Evolutionary conservation across 2,113 vertebrate species (phyloP).

Genomic region (Rousettus leschenaultii): DNA sequence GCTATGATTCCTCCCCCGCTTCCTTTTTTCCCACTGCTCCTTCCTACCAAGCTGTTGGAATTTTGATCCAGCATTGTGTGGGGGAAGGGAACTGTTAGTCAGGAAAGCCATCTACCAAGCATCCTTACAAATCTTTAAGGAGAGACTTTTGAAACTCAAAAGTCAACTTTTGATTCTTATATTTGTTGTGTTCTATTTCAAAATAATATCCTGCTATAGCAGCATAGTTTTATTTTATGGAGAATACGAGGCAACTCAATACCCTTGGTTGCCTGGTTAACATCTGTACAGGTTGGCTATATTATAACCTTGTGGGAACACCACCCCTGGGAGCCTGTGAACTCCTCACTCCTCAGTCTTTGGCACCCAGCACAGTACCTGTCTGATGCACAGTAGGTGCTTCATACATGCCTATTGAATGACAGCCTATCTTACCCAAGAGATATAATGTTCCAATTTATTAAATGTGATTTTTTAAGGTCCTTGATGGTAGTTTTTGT

Average conservation of each 20-base stretch:
- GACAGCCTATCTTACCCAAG: neutral
- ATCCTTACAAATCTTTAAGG: neutral
- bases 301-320: neutral
- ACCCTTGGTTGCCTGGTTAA: neutral
- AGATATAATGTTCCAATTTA: neutral
- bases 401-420: neutral
- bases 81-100: neutral
- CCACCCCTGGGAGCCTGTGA: neutral
- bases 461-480: conserved; percentile 6
- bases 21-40: neutral
- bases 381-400: neutral
- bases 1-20: neutral
- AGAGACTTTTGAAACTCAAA: conserved; percentile 7
- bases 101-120: neutral
- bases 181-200: neutral
- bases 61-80: neutral
- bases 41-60: neutral
- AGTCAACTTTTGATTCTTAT: neutral
- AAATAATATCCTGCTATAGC: neutral
- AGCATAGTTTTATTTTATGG: neutral
- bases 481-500: neutral
- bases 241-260: neutral
- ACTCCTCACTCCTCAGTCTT: fast-evolving
- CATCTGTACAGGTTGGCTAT: neutral
- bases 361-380: neutral